Base-by-base conservation (phyloP, 2,797 vertebrate species). In the Alosa sapidissima region DNA sequence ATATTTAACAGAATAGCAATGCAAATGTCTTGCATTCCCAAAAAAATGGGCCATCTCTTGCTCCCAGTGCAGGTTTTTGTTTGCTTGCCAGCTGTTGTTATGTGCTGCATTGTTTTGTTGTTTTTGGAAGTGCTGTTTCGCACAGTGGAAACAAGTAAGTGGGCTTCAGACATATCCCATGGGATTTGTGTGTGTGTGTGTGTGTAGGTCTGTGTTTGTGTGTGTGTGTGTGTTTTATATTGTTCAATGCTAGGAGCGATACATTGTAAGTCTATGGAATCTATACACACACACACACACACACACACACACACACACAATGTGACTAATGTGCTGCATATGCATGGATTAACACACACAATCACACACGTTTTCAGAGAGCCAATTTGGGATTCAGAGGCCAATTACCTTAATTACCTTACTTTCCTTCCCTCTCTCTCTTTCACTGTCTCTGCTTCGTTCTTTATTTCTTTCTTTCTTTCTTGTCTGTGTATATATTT, bases 391-490 rank as follows among this genome's bases (percentile, higher is more conserved):
- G 93, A 95, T 93, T 93, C 93, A 86, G 94, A 95, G 93, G 95
- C 94, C 92, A 96, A 94, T 95, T 95, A 94, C 92, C 90, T 90
- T 94, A 93, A 94, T 95, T 93, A 91, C 93, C 92, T 93, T 93
- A 84, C 87, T 91, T 93, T 92, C 88, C 88, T 87, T 91, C 83
- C 81, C 83, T 84, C 85, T 72, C 14, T 65, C 36, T 81, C 13
- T 82, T 48, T 84, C 19, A 47, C 41, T 47, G 36, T 60, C 21
- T 75, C 41, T 55, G 19, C 72, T 28, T 84, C 78, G 84, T 87
- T 86, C 85, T 81, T 28, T 36, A 62, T 9, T 36, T 68, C 62
- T 68, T 36, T 68, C 62, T 68, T 28, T 4, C 21, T 14, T 68
- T 65, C 62, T 82, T 48, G 11, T 72, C 33, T 41, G 1, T 72